phyloP scores from a whole-genome alignment of 2,113 vertebrate genomes.

The Misgurnus anguillicaudatus region DNA sequence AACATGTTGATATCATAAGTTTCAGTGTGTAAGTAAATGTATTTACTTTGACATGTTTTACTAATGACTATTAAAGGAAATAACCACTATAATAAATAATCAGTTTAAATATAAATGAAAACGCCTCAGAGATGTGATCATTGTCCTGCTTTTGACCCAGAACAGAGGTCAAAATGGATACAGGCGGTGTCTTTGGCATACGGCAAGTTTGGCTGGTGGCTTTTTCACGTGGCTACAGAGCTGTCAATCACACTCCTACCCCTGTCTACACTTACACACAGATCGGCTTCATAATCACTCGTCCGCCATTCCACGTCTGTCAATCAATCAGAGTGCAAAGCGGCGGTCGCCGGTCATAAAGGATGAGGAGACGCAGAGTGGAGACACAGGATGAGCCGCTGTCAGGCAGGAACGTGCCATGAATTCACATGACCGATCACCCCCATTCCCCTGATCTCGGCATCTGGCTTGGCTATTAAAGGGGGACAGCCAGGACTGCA shows the following conservation, averaged over 20 bases:
- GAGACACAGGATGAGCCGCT: constrained; percentile 21
- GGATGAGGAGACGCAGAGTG: constrained; percentile 31
- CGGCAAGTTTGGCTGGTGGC: constrained; percentile 18
- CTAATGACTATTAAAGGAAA: constrained; percentile 18
- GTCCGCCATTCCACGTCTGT: constrained; percentile 59
- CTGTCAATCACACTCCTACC: constrained; percentile 43
- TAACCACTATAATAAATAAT: constrained; percentile 56
- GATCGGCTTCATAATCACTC: constrained; percentile 45
- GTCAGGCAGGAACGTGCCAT: constrained; percentile 28
- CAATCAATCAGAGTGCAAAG: constrained; percentile 60
- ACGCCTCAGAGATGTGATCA: constrained; percentile 33
- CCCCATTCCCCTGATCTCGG: constrained; percentile 8
- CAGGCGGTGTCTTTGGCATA: not conserved
- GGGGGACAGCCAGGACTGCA: constrained; percentile 35
- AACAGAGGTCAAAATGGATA: constrained; percentile 13
- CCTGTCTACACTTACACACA: constrained; percentile 46
- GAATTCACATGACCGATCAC: constrained; percentile 31
- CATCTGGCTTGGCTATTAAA: constrained; percentile 43
- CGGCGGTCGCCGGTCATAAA: constrained; percentile 37
- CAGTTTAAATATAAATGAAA: constrained; percentile 55
- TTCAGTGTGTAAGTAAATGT: no score
- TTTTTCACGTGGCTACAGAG: constrained; percentile 54
- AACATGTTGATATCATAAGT: no score
- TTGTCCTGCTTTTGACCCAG: not conserved
- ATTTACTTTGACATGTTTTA: constrained; percentile 13